phyloP scores from a whole-genome alignment of 2,113 vertebrate species.

The Callipepla californica region DNA sequence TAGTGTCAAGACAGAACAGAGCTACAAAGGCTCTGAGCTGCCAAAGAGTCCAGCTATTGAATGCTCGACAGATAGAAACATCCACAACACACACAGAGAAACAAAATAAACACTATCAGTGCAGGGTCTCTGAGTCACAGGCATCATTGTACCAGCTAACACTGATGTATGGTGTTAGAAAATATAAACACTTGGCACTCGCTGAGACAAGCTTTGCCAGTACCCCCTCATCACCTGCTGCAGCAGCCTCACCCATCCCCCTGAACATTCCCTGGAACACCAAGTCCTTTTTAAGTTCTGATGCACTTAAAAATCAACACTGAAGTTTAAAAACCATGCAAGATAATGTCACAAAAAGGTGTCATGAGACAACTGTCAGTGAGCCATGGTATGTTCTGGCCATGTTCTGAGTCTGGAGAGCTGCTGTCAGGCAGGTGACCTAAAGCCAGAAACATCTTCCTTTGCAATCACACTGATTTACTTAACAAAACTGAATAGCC shows the following conservation, averaged over 20 bases:
- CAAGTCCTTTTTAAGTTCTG: not conserved
- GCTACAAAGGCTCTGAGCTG: not conserved
- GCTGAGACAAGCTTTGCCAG: not conserved
- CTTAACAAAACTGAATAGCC: not conserved
- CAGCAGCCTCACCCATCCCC: not conserved
- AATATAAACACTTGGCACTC: not conserved
- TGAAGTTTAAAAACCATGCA: not conserved
- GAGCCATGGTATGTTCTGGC: not conserved
- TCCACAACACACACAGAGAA: rapidly evolving
- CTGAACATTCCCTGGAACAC: not conserved
- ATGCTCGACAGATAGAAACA: rapidly evolving
- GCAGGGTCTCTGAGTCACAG: not conserved
- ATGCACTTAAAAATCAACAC: not conserved
- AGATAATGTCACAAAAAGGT: not conserved
- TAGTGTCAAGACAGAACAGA: not conserved
- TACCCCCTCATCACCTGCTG: not conserved
- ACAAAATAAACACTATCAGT: not conserved
- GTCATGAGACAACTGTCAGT: not conserved
- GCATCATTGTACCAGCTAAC: not conserved
- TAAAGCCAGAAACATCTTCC: not conserved
- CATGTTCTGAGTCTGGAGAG: not conserved
- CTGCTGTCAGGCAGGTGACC: not conserved
- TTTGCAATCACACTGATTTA: not conserved
- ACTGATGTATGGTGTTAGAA: not conserved
- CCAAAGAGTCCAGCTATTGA: not conserved